Conservation (phyloP, 2,113 vertebrate genomes). For the Hippocampus zosterae region DNA sequence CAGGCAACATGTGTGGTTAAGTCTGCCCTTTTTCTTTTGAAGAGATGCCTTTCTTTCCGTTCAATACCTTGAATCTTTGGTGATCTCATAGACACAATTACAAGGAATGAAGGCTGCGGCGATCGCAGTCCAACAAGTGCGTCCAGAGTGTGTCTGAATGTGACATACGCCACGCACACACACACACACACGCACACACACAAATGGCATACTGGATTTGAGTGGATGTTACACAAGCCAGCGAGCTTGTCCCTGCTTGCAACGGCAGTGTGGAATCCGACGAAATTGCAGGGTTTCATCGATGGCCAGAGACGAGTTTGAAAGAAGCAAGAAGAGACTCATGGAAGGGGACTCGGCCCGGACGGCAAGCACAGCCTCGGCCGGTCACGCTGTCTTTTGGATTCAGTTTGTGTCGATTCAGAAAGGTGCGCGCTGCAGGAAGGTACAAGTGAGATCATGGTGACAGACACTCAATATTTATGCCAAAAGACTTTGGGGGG, state of each 20-base stretch:
- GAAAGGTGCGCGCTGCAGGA: not conserved
- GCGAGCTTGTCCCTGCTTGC: conserved; percentile 67
- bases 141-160: conserved; percentile 25
- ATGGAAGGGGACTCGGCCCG: conserved; percentile 9
- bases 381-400: not conserved
- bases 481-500: too few relatives aligned
- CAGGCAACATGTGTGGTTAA: conserved; percentile 1
- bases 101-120: not conserved
- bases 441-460: not conserved
- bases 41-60: not conserved
- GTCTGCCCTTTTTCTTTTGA: not conserved
- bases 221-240: conserved; percentile 58
- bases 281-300: conserved; percentile 75
- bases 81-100: not conserved
- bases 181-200: conserved; percentile 25
- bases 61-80: not conserved
- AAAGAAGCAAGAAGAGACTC: conserved; percentile 27
- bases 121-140: conserved; percentile 23
- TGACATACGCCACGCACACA: conserved; percentile 16
- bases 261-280: conserved; percentile 65
- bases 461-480: not conserved
- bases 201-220: conserved; percentile 20
- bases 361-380: not conserved
- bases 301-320: conserved; percentile 55
- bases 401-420: not conserved